Conservation (phyloP, 2,113 vertebrate species). For the Antechinus stuartii region DNA sequence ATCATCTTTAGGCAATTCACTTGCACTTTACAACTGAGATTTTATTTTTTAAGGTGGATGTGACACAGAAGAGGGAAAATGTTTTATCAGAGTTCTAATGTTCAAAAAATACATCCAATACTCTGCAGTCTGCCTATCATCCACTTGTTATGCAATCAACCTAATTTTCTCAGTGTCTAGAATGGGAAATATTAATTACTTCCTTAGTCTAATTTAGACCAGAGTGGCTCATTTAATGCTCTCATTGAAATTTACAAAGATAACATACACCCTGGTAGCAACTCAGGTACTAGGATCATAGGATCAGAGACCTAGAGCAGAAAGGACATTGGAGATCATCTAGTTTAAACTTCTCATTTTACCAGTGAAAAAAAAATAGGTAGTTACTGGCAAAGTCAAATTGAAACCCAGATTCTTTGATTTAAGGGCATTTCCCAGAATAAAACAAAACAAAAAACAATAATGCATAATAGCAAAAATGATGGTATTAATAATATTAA, state of each 20-base stretch:
- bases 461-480: not conserved
- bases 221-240: not conserved
- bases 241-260: slow-evolving; percentile 7
- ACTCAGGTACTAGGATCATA: not conserved
- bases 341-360: not conserved
- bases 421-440: not conserved
- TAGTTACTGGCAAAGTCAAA: not conserved
- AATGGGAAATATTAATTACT: not conserved
- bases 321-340: not conserved
- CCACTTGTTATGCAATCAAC: slow-evolving; percentile 6
- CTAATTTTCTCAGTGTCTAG: slow-evolving; percentile 24
- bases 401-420: not conserved
- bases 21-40: not conserved
- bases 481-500: not conserved
- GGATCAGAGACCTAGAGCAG: not conserved
- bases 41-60: slow-evolving; percentile 40
- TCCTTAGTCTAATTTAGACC: slow-evolving; percentile 26
- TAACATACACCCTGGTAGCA: slow-evolving; percentile 45
- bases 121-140: slow-evolving; percentile 9
- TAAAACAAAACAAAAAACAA: not conserved
- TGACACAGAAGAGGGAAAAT: slow-evolving; percentile 17
- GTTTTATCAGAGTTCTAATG: slow-evolving; percentile 16
- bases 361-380: not conserved
- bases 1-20: slow-evolving; percentile 11
- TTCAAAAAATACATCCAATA: slow-evolving; percentile 8